Base-by-base conservation (phyloP, 1,140 invertebrate species). In the Drosophila bipectinata region DNA sequence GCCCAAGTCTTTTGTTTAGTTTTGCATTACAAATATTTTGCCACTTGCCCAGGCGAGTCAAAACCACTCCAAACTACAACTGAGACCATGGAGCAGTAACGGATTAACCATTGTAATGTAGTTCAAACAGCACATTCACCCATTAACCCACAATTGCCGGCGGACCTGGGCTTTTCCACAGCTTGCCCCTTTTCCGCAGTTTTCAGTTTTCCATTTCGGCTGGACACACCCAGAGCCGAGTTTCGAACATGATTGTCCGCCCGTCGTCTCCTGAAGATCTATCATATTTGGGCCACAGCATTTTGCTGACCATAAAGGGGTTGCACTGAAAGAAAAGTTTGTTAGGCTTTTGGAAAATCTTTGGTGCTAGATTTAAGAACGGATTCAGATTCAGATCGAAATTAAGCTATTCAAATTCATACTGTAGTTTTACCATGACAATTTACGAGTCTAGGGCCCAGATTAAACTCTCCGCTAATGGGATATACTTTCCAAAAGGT, bases 81-180 rank as follows among this genome's bases (percentile, higher is more conserved):
- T 37, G 9, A 47, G 44, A 34, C 26, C 28, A 54, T 39, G 28
- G 34, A 48, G 18, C 24, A 18, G 41, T 39, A 49, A 77, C 60
- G 57, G 61, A 59, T 76, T 59, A 77, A 53, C 67, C 67, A 87
- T 84, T 87, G 77, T 77, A 87, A 81, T 87, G 63, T 84, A 75
- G 81, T 72, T 72, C 58, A 69, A 80, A 68, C 66, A 67, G 67
- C 81, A 85, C 82, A 88, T 88, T 88, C 83, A 87, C 82, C 82
- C 82, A 87, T 80, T 87, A 87, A 87, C 82, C 82, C 82, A 88
- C 82, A 87, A 87, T 82, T 68, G 62, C 83, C 72, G 52, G 37
- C 60, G 72, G 71, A 73, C 71, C 71, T 39, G 28, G 21, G 72
- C 26, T 41, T 66, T 54, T 74, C 37, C 52, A 44, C 14, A 15